phyloP scores from a whole-genome alignment of 2,797 vertebrate genomes.

The Apogon hyalosoma region DNA sequence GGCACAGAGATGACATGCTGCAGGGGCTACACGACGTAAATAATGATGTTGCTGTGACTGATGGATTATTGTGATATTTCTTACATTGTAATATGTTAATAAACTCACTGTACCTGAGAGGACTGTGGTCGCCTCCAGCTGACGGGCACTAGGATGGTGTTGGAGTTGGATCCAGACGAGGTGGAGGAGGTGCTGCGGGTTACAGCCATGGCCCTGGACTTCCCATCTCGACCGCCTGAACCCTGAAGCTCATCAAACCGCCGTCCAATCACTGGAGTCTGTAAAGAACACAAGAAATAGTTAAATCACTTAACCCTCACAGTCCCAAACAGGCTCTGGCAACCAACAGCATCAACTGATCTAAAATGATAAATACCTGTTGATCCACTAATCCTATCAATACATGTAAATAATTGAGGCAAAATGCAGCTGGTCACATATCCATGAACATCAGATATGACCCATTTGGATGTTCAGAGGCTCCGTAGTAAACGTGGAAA shows the following conservation, averaged over 20 bases:
- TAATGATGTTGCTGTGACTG: neutral
- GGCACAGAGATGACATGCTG: neutral
- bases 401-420: too few relatives aligned
- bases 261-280: conserved; percentile 96
- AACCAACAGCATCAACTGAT: too few relatives aligned
- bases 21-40: neutral
- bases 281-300: conserved; percentile 11
- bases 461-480: too few relatives aligned
- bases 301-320: conserved; percentile 1
- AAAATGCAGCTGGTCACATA: too few relatives aligned
- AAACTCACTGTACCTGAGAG: conserved; percentile 88
- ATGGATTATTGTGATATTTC: neutral
- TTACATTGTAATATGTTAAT: neutral
- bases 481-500: too few relatives aligned
- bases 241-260: conserved; percentile 95
- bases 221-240: conserved; percentile 91
- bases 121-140: conserved; percentile 98
- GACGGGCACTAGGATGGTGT: conserved; percentile 96
- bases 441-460: too few relatives aligned
- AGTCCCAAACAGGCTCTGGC: too few relatives aligned
- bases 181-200: conserved; percentile 97
- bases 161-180: conserved; percentile 97
- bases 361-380: too few relatives aligned
- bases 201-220: conserved; percentile 92
- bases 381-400: too few relatives aligned